Evolutionary conservation across 1,140 invertebrate species (phyloP), one percentile per base, ranked within the genome.

Genomic region (Bombus superbus): DNA sequence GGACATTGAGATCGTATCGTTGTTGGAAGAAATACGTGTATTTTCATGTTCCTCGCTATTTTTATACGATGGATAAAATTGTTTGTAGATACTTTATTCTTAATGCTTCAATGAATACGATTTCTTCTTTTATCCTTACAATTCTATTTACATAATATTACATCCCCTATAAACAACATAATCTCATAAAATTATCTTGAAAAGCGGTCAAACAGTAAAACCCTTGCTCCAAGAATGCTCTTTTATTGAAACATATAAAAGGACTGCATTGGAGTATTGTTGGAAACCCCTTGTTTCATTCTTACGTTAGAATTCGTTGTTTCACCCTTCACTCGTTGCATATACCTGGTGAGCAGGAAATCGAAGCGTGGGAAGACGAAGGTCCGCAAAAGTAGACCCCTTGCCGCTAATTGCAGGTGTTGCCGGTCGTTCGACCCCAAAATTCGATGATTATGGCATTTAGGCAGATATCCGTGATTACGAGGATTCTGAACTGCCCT

Each of bases 381-480:
- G 88, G 77, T 57, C 78, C 77, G 66, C 44, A 68, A 80, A 71
- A 87, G 81, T 82, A 57, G 88, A 83, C 80, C 84, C 87, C 64
- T 73, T 72, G 86, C 53, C 76, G 86, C 79, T 92, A 92, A 92
- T 92, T 92, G 88, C 72, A 91, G 91, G 90, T 91, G 87, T 90
- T 85, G 79, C 28, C 64, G 62, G 66, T 53, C 71, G 59, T 57
- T 72, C 83, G 72, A 71, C 71, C 74, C 59, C 88, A 68, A 89
- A 88, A 86, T 90, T 83, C 86, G 71, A 80, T 88, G 87, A 92
- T 92, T 92, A 92, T 86, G 89, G 85, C 90, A 74, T 92, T 92
- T 92, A 92, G 83, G 77, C 81, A 92, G 89, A 92, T 92, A 91
- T 91, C 82, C 83, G 74, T 90, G 88, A 92, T 91, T 86, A 88